Base-by-base conservation (phyloP, 1,140 invertebrate species). In the Cydia amplana region DNA sequence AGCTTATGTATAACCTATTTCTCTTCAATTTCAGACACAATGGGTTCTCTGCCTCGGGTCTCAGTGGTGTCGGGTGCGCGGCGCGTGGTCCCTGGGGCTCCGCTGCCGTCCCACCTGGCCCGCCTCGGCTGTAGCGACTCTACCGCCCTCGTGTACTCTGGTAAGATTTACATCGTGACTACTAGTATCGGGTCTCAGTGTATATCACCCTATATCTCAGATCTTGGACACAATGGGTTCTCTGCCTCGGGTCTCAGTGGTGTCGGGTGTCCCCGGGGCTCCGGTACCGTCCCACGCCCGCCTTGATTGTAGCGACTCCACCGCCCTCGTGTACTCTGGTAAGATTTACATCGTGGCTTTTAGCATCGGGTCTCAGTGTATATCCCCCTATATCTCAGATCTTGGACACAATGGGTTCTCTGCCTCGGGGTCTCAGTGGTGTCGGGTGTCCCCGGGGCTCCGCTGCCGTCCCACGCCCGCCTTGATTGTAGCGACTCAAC, bases 1-100 rank as follows among this genome's bases (percentile, higher is more conserved):
- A 49, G 12, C 4, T 20, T n/a, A 9, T 55, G 51, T 18, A 1
- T 20, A 55, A 55, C 51, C 51, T 20, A 28, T 55, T 74, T 51
- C 12, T 16, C 32, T 43, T 81, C 25, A 76, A 77, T 77, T 78
- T 10, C 83, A 91, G 94, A 76, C 43, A 82, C 72, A 67, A 96
- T 96, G 95, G 95, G 95, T 76, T 95, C 95, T 0, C 85, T 96
- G 75, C 95, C 95, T 75, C 93, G 95, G 74, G 90, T 95, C 67
- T 95, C 95, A 7, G 93, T 95, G 65, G 86, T 95, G 20, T 94
- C 94, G 78, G 95, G 95, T 1, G 86, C 88, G 78, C 82, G 93
- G 60, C 78, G 86, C n/a, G 81, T 81, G 32, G 77, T 93, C 23
- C 84, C 88, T 55, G 79, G 90, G 25, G 84, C 93, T 76, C 87